Conservation (phyloP, 2,797 vertebrate species). For the Gymnothorax javanicus region DNA sequence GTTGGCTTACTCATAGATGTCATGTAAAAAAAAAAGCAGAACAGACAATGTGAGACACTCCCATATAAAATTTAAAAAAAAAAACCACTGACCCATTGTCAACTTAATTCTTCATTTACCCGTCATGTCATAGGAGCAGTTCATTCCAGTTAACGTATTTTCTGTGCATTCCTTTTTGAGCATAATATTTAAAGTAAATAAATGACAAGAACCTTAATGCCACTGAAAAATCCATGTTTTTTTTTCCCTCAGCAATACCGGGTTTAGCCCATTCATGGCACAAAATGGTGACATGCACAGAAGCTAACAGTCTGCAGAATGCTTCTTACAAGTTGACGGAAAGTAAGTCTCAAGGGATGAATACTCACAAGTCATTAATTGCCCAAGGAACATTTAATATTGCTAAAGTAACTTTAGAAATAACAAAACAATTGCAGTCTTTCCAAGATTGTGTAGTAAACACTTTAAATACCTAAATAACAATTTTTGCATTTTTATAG, state of each 20-base stretch:
- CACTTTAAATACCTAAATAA: background rate
- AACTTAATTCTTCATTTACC: background rate
- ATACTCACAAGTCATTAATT: background rate
- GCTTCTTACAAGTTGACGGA: background rate
- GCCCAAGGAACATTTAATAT: background rate
- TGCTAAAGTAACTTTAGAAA: background rate
- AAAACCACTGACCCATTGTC: background rate
- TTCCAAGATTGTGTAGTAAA: background rate
- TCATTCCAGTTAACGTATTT: background rate
- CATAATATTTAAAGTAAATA: background rate
- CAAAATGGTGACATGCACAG: background rate
- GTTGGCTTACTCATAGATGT: background rate
- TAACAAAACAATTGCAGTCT: background rate
- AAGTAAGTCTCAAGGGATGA: background rate
- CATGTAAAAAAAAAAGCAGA: background rate
- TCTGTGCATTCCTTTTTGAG: background rate
- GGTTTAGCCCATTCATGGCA: background rate
- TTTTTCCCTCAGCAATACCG: background rate
- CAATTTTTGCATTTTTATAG: too few relatives aligned
- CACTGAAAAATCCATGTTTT: background rate
- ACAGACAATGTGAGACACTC: background rate
- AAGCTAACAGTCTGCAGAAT: background rate
- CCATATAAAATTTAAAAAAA: background rate
- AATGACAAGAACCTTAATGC: background rate
- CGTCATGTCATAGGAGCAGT: background rate